Evolutionary conservation across 1,140 invertebrate genomes (phyloP).

Genomic region (Bradysia coprophila): DNA sequence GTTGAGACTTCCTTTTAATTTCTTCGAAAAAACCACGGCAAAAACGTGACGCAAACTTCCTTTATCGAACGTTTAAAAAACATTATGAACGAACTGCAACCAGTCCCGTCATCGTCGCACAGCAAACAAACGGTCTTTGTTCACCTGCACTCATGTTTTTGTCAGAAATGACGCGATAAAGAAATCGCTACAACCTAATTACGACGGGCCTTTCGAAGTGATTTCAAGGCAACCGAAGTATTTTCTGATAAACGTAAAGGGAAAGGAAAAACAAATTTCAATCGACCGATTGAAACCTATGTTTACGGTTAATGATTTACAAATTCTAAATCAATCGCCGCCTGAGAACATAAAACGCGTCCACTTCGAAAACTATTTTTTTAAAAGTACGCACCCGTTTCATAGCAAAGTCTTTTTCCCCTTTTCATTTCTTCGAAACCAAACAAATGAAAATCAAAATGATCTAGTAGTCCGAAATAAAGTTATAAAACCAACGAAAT

Average conservation of each 20-base stretch:
- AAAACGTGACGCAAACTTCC: neutral
- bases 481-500: too few species aligned
- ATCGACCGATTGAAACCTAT: neutral
- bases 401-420: too few species aligned
- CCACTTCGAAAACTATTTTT: too few species aligned
- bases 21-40: neutral
- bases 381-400: too few species aligned
- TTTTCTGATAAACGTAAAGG: neutral
- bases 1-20: slow-evolving; percentile 10
- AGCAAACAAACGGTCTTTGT: neutral
- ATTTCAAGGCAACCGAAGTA: neutral
- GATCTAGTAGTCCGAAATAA: too few species aligned
- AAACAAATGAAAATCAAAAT: too few species aligned
- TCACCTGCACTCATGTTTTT: neutral
- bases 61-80: neutral
- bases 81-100: neutral
- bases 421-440: too few species aligned
- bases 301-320: too few species aligned
- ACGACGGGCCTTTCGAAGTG: neutral
- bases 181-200: neutral
- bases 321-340: too few species aligned
- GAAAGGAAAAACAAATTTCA: neutral
- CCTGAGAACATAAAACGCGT: too few species aligned
- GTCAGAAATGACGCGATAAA: neutral
- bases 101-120: neutral